Conservation (phyloP, 2,113 vertebrate species). For the Podiceps cristatus region DNA sequence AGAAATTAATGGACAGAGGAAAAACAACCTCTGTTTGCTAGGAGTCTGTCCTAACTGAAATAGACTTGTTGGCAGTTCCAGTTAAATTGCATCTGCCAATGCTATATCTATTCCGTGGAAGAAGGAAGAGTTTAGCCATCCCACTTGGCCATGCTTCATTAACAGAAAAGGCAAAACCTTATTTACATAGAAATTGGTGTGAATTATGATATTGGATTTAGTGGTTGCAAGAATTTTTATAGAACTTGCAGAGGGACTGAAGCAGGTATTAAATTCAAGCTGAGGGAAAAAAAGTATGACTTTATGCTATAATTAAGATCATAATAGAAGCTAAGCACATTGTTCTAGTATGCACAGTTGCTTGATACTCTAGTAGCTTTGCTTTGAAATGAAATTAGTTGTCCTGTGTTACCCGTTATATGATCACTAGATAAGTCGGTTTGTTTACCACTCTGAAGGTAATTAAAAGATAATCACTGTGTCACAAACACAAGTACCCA, state of each 20-base stretch:
- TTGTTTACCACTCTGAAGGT: slow-evolving; percentile 48
- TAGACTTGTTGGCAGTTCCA: neutral
- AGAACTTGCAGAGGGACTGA: neutral
- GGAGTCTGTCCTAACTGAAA: neutral
- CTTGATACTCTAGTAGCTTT: neutral
- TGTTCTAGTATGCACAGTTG: neutral
- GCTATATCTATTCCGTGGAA: neutral
- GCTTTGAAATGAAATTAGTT: slow-evolving; percentile 53
- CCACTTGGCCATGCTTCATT: neutral
- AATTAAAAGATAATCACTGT: slow-evolving; percentile 66
- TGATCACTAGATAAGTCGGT: neutral
- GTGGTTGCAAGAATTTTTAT: neutral
- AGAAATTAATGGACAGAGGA: neutral
- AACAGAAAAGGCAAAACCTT: neutral
- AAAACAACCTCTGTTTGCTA: neutral
- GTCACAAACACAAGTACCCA: slow-evolving; percentile 8
- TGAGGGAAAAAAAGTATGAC: neutral
- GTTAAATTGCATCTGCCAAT: neutral
- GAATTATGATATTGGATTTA: neutral
- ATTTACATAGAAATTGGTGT: neutral
- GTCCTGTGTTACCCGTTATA: neutral
- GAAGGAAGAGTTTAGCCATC: neutral
- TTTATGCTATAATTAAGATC: neutral
- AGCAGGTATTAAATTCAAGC: neutral
- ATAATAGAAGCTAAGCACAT: neutral